Evolutionary conservation across 2,888 invertebrate species (phyloP).

Genomic region (Nomada ferruginata): DNA sequence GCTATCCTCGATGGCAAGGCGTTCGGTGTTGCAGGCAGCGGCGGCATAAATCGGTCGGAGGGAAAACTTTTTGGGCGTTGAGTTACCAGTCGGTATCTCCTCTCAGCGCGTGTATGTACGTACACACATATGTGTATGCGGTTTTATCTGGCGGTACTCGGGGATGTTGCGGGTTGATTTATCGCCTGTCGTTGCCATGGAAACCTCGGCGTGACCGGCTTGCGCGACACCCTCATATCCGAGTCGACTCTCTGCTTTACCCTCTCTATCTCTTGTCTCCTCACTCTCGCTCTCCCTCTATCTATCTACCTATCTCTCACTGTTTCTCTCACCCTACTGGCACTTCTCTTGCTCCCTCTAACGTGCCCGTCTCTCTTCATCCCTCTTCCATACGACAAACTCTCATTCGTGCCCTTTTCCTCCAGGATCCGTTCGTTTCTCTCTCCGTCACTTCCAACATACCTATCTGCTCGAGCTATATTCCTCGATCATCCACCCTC

Average conservation of each 20-base stretch:
- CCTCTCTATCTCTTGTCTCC: slow-evolving; percentile 59
- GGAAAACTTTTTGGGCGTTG: slow-evolving; percentile 73
- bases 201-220: slow-evolving; percentile 83
- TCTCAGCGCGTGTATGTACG: slow-evolving; percentile 50
- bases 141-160: slow-evolving; percentile 82
- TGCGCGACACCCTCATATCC: slow-evolving; percentile 84
- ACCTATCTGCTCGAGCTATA: slow-evolving; percentile 43
- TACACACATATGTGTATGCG: slow-evolving; percentile 78
- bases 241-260: slow-evolving; percentile 77
- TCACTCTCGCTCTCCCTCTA: slow-evolving; percentile 24
- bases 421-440: slow-evolving; percentile 36
- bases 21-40: slow-evolving; percentile 59
- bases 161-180: slow-evolving; percentile 83
- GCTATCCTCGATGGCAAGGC: slow-evolving; percentile 55
- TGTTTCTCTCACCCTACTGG: slow-evolving; percentile 1
- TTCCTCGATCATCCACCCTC: slow-evolving; percentile 29
- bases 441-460: slow-evolving; percentile 36
- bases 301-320: slow-evolving; percentile 33
- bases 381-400: slow-evolving; percentile 16
- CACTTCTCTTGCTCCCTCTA: slow-evolving; percentile 11
- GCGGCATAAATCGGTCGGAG: slow-evolving; percentile 75
- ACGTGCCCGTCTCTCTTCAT: slow-evolving; percentile 22
- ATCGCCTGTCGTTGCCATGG: slow-evolving; percentile 83
- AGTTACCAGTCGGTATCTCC: slow-evolving; percentile 73
- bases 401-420: slow-evolving; percentile 39